Conservation (phyloP, 1,140 invertebrate species). For the Macrobrachium rosenbergii region DNA sequence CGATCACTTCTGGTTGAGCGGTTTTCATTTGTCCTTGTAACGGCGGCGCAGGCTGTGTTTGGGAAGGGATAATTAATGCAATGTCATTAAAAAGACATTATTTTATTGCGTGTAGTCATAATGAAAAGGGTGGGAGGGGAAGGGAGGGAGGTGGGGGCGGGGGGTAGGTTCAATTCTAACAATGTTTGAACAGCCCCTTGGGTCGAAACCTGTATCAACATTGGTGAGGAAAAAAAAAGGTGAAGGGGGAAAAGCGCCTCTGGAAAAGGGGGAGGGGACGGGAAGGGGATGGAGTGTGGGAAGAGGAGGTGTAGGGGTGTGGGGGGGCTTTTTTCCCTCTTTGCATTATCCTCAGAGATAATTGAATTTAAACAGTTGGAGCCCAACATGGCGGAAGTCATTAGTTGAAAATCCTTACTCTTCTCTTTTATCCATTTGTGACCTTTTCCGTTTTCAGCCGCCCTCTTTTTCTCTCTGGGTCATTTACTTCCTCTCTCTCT, state of each 20-base stretch:
- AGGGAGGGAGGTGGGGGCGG: background rate
- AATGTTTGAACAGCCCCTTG: too few species aligned
- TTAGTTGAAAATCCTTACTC: background rate
- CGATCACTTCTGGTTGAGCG: too few species aligned
- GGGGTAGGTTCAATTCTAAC: too few species aligned
- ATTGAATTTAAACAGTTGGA: too few species aligned
- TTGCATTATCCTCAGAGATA: too few species aligned
- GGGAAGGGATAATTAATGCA: too few species aligned
- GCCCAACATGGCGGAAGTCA: too few species aligned
- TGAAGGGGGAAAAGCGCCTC: background rate
- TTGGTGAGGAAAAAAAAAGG: background rate
- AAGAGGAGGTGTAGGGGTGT: background rate
- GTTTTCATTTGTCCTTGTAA: too few species aligned
- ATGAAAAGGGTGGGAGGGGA: background rate
- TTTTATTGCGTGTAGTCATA: too few species aligned
- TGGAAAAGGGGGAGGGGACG: background rate
- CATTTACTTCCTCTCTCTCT: background rate
- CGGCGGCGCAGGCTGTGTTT: too few species aligned
- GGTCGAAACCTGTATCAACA: background rate
- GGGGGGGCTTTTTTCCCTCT: background rate
- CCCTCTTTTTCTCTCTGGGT: background rate
- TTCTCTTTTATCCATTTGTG: background rate
- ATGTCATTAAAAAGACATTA: too few species aligned
- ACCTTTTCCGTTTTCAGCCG: background rate
- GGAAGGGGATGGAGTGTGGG: background rate